Evolutionary conservation across 2,888 invertebrate genomes (phyloP).

Genomic region (Ormyrus rosae): DNA sequence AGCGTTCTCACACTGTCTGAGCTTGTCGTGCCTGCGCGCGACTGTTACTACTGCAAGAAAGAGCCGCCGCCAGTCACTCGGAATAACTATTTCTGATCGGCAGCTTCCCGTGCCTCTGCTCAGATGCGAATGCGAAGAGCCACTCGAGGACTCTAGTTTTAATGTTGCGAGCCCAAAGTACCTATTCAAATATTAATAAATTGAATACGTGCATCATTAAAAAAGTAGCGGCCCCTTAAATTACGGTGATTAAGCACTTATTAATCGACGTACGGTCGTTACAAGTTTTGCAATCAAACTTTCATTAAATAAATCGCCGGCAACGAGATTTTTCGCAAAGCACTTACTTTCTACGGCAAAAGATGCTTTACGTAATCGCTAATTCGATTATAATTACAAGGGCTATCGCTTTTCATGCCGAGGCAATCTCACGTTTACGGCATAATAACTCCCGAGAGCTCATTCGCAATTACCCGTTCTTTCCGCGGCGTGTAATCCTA

Average conservation of each 20-base stretch:
- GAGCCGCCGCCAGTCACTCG: too few species aligned
- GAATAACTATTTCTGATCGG: too few species aligned
- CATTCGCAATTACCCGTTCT: constrained; percentile 26
- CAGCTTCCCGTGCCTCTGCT: too few species aligned
- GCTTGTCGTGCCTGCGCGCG: constrained; percentile 26
- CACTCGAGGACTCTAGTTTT: too few species aligned
- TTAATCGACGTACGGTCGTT: not conserved
- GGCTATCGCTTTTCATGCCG: not conserved
- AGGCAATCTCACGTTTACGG: constrained; percentile 18
- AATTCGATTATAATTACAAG: constrained; percentile 54
- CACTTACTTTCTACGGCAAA: constrained; percentile 5
- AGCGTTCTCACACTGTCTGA: constrained; percentile 54
- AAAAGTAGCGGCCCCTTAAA: constrained; percentile 9
- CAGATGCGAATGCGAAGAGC: too few species aligned
- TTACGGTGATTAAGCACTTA: constrained; percentile 4
- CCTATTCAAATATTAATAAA: too few species aligned
- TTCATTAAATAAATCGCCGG: constrained; percentile 36
- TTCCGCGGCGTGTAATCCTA: not conserved
- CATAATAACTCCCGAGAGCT: constrained; percentile 21
- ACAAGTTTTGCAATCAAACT: constrained; percentile 22
- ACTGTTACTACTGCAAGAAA: constrained; percentile 46
- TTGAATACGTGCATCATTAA: not conserved
- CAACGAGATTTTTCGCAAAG: constrained; percentile 22
- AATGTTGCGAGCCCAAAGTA: not conserved
- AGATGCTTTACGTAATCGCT: constrained; percentile 42